phyloP scores from a whole-genome alignment of 2,888 invertebrate species.

The Drosophila mettleri region DNA sequence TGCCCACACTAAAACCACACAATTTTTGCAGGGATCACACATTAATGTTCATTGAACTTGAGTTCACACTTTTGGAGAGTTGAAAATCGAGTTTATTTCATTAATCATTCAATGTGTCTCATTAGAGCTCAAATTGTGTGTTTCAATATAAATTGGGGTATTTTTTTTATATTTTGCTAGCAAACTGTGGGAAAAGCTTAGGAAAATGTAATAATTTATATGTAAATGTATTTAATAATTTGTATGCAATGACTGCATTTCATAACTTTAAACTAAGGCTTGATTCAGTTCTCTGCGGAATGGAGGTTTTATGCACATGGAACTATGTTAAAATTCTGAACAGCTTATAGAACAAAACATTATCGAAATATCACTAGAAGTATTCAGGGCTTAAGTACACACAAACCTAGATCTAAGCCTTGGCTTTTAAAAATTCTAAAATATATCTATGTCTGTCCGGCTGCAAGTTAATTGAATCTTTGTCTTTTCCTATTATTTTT shows the following conservation, averaged over 20 bases:
- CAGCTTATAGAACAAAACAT: no score
- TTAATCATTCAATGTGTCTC: slow-evolving; percentile 47
- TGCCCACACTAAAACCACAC: slow-evolving; percentile 30
- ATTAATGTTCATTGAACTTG: slow-evolving; percentile 44
- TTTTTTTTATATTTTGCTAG: neutral
- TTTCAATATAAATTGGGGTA: neutral
- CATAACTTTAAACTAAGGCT: no score
- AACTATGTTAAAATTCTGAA: no score
- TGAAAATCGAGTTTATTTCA: slow-evolving; percentile 29
- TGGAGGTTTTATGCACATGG: no score
- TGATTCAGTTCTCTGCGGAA: no score
- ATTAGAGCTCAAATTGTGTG: slow-evolving; percentile 25
- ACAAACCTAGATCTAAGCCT: no score
- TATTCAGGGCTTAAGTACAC: no score
- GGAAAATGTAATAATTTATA: neutral
- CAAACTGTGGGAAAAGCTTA: slow-evolving; percentile 23
- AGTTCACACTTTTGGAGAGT: slow-evolving; percentile 44
- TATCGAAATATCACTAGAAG: no score
- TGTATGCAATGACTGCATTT: neutral
- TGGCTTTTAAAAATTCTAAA: no score
- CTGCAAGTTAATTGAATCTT: no score
- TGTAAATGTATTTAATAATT: neutral
- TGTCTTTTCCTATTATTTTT: no score
- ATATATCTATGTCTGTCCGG: no score
- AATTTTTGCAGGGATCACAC: slow-evolving; percentile 38